Conservation (phyloP, 92 coral and sea anemone species). For the Scolanthus callimorphus region DNA sequence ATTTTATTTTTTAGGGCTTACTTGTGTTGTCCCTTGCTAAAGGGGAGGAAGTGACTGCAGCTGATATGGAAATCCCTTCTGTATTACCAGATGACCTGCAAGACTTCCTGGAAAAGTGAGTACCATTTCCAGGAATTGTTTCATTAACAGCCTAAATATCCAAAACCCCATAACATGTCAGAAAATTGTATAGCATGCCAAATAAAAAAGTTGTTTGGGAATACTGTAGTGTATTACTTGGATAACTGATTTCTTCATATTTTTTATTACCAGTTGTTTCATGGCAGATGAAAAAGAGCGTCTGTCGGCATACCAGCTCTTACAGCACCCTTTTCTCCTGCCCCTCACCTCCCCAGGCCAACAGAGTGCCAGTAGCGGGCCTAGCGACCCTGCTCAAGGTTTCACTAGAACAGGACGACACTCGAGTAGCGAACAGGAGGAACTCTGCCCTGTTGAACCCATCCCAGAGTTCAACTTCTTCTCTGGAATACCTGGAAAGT, state of each 20-base stretch:
- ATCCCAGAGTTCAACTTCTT: conserved; percentile 80
- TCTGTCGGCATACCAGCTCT: conserved; percentile 80
- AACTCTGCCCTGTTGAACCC: conserved; percentile 37
- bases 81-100: conserved; percentile 69
- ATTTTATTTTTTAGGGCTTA: conserved; percentile 73
- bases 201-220: no score
- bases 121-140: no score
- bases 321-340: conserved; percentile 67
- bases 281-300: conserved; percentile 74
- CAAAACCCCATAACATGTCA: no score
- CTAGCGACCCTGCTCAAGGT: conserved; percentile 7
- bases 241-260: no score
- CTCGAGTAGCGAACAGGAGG: conserved; percentile 19
- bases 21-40: conserved; percentile 62
- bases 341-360: conserved; percentile 16
- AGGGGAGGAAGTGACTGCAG: conserved; percentile 69
- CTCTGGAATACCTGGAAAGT: conserved; percentile 83
- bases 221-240: no score
- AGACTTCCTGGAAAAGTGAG: conserved; percentile 83
- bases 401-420: conserved; percentile 3
- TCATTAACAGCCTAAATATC: no score
- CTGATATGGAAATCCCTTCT: conserved; percentile 50
- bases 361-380: conserved; percentile 24
- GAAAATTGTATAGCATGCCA: no score
- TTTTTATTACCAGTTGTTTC: conserved; percentile 58